These are phyloP conservation scores for Lindbergichthys nudifrons DNA, from an alignment of 2,797 vertebrate species.

Conservation along the genomic window DNA sequence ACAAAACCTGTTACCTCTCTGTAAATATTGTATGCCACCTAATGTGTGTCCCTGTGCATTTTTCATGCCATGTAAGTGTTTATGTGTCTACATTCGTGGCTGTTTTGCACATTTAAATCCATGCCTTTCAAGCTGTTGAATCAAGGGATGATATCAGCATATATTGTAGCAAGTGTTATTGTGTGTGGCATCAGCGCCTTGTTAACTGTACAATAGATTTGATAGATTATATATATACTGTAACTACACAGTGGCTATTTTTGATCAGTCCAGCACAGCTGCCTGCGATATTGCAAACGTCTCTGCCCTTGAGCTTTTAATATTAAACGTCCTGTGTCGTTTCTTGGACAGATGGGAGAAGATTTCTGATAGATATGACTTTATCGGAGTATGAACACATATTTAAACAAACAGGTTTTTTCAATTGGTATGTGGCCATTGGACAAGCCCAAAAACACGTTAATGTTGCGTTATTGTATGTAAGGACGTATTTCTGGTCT, in stretches of 20 bases:
- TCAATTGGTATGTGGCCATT: not conserved
- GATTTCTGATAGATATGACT: not conserved
- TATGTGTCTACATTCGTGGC: slow-evolving; percentile 8
- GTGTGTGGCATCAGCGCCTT: slow-evolving; percentile 14
- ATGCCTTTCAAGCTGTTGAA: slow-evolving; percentile 12
- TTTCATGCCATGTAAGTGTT: not conserved
- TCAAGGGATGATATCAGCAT: slow-evolving; percentile 13
- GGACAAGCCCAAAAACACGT: not conserved
- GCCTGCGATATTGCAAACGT: not conserved
- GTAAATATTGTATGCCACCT: not conserved
- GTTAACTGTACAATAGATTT: not conserved
- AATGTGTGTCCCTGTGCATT: slow-evolving; percentile 3
- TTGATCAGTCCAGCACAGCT: slow-evolving; percentile 6
- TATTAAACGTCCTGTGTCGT: not conserved
- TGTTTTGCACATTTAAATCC: not conserved
- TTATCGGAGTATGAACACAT: not conserved
- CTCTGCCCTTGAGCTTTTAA: slow-evolving; percentile 13
- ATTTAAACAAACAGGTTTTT: not conserved
- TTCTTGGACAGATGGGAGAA: not conserved
- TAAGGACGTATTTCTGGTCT: not conserved
- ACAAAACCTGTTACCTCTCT: slow-evolving; percentile 35
- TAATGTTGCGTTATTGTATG: not conserved
- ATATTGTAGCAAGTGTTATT: slow-evolving; percentile 17
- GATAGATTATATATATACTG: not conserved
- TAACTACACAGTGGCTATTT: not conserved